phyloP scores from a whole-genome alignment of 2,797 vertebrate species.

The Glossophaga mutica region DNA sequence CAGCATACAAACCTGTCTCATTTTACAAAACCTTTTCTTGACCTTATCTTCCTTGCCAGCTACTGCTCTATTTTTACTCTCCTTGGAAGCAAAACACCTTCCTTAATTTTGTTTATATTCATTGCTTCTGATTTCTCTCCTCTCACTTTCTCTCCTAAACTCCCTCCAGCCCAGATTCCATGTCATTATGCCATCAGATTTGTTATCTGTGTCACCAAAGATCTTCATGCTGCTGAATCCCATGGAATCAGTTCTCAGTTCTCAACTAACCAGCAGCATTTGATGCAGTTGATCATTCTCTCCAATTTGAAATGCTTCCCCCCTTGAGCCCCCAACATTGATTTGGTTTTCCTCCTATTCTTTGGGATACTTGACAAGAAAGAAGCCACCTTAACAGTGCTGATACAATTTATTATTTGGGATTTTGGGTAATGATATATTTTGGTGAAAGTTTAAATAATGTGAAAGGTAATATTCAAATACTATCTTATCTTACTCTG shows the following conservation, averaged over 20 bases:
- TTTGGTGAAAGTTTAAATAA: slow-evolving; percentile 14
- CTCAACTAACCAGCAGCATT: not conserved
- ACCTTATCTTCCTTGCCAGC: not conserved
- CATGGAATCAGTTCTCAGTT: not conserved
- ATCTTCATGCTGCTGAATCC: not conserved
- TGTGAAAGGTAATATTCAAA: not conserved
- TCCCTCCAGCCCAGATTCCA: not conserved
- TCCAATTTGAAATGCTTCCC: not conserved
- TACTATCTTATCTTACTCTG: not conserved
- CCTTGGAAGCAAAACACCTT: not conserved
- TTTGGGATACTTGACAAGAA: not conserved
- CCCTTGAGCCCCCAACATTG: not conserved
- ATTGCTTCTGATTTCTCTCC: not conserved
- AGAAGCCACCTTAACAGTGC: not conserved
- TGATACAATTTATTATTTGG: not conserved
- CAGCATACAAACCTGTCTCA: not conserved
- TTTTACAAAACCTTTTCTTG: not conserved
- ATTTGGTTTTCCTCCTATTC: not conserved
- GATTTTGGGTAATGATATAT: slow-evolving; percentile 3
- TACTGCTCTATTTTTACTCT: not conserved
- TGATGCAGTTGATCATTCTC: not conserved
- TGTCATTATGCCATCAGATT: not conserved
- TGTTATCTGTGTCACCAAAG: not conserved
- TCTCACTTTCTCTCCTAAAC: not conserved
- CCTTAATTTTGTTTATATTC: not conserved